Evolutionary conservation across 92 coral and sea anemone genomes (phyloP), one percentile per base, ranked within the genome.

Genomic region (Diadumene lineata): DNA sequence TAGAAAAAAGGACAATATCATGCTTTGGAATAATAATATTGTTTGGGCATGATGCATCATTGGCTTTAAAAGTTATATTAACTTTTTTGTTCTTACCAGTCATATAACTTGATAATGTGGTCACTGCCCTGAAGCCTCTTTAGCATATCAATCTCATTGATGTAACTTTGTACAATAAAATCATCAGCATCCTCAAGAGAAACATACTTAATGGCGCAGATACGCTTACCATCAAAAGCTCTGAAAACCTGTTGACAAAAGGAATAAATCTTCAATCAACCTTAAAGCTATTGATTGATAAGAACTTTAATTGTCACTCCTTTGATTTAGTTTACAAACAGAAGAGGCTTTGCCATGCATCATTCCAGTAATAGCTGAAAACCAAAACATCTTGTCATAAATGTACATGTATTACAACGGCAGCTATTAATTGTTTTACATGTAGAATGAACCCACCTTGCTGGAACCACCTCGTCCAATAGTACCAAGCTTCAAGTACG

Each of bases 381-480:
- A n/a, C n/a, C n/a, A n/a, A n/a, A n/a, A n/a, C n/a, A n/a, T n/a
- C n/a, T n/a, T n/a, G n/a, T n/a, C n/a, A n/a, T n/a, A n/a, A n/a
- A n/a, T n/a, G n/a, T n/a, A n/a, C n/a, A n/a, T n/a, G n/a, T n/a
- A n/a, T n/a, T n/a, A n/a, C n/a, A n/a, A n/a, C n/a, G n/a, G n/a
- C n/a, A n/a, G n/a, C n/a, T n/a, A n/a, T n/a, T n/a, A n/a, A n/a
- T n/a, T n/a, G n/a, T n/a, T n/a, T n/a, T n/a, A 44, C 17, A 44
- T 44, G 32, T 44, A 58, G 17, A 17, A 55, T 3, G 43, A 34
- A 46, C 87, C 69, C 43, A 91, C 98, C 90, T 92, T 82, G 73
- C 98, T 94, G 50, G 98, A 94, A 10, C 98, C 98, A 32, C 98
- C 98, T 76, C 86, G 76, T 3, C 98, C 98, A 70, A 94, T 91